Evolutionary conservation across 2,888 invertebrate genomes (phyloP), one percentile per base, ranked within the genome.

Genomic region (Prenolepis imparis): DNA sequence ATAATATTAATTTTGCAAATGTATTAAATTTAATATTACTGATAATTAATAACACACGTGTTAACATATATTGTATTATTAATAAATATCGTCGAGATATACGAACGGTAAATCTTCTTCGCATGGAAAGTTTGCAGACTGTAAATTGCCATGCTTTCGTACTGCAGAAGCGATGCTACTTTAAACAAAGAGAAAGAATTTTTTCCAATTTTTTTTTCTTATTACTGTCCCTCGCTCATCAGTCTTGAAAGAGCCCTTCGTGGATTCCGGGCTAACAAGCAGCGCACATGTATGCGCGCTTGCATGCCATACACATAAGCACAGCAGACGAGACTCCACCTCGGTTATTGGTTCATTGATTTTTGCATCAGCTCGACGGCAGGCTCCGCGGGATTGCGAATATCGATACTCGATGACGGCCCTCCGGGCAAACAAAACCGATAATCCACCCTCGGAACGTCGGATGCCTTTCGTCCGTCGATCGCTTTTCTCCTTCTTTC

Each of bases 341-440:
- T 84, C 86, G 88, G 90, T 91, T 91, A 91, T 91, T 91, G 91
- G 91, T 91, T 91, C 91, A 91, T 91, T 90, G 91, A 91, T 91
- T 91, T 91, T 90, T 91, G 89, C 89, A 91, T 90, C 88, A 86
- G 86, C 82, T 84, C 86, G 82, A 84, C 84, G 85, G 84, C 86
- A 86, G 81, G 88, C 87, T 83, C 86, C 84, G 89, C 74, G 88
- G 86, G 86, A 89, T 90, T 89, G 88, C 88, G 88, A 88, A 89
- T 90, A 91, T 90, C 90, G 90, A 91, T 91, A 91, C 89, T 87
- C 90, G 88, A 90, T 87, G 88, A 84, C 87, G 87, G 85, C 82
- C 86, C 84, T 82, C 82, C 84, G 83, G 87, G 84, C 88, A 87
- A 87, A 88, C 90, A 87, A 86, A 90, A 84, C 88, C 90, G 85